Evolutionary conservation across 2,797 vertebrate species (phyloP).

Genomic region (Novumbra hubbsi): DNA sequence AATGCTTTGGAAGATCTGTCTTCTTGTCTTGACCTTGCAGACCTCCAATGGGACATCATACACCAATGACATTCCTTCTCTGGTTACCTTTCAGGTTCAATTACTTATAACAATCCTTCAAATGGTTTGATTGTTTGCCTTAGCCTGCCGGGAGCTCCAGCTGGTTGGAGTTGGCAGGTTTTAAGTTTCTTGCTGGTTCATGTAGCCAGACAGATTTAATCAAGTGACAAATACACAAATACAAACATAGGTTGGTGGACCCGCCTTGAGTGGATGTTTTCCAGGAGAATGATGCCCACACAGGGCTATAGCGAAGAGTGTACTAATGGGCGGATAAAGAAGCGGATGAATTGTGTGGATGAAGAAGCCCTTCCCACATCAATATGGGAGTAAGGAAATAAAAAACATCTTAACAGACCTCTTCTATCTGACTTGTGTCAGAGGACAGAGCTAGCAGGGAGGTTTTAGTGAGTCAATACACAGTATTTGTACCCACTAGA

Average conservation of each 20-base stretch:
- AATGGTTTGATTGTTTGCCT: too few relatives aligned
- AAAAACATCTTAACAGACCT: background rate
- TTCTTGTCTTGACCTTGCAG: conserved; percentile 12
- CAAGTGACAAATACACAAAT: too few relatives aligned
- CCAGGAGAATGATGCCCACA: background rate
- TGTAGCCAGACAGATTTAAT: too few relatives aligned
- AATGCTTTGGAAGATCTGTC: background rate
- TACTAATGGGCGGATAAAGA: background rate
- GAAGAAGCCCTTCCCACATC: background rate
- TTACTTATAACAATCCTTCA: too few relatives aligned
- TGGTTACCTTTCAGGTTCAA: too few relatives aligned
- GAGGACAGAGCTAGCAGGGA: background rate
- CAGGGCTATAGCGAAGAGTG: background rate
- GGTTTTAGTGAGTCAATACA: background rate
- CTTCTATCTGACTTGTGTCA: background rate
- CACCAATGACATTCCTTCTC: conserved; percentile 2
- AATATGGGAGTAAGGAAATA: background rate
- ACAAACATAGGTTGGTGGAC: too few relatives aligned
- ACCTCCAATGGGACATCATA: conserved; percentile 5
- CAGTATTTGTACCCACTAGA: background rate
- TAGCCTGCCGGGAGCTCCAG: too few relatives aligned
- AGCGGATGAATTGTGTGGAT: background rate
- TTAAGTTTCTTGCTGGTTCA: too few relatives aligned
- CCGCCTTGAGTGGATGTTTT: background rate
- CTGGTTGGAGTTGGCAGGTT: background rate